phyloP scores from a whole-genome alignment of 1,140 invertebrate species.

The Drosophila sp. region DNA sequence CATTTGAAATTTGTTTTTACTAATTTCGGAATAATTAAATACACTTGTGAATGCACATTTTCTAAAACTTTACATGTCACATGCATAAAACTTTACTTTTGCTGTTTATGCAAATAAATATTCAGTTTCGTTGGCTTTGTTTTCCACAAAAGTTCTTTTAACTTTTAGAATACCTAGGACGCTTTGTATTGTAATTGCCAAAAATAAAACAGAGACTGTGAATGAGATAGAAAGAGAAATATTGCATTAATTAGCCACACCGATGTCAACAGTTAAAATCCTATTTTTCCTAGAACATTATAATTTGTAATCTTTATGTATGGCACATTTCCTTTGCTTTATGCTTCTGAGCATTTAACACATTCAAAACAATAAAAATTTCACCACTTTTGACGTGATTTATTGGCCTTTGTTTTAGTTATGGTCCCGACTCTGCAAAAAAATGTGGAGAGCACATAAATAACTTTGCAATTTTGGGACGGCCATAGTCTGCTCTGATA shows the following conservation, averaged over 20 bases:
- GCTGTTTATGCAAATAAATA: constrained; percentile 65
- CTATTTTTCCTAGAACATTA: neutral
- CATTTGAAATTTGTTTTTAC: constrained; percentile 2
- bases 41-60: constrained; percentile 19
- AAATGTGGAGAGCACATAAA: no score
- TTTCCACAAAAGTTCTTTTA: constrained; percentile 12
- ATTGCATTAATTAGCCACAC: constrained; percentile 69
- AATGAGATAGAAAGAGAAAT: constrained; percentile 6
- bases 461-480: no score
- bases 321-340: constrained; percentile 1
- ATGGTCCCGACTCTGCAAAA: no score
- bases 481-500: no score
- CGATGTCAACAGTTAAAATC: constrained; percentile 23
- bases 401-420: no score
- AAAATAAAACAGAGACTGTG: constrained; percentile 6
- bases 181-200: constrained; percentile 36
- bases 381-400: no score
- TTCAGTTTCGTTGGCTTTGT: constrained; percentile 2
- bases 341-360: constrained; percentile 3
- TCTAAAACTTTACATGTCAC: constrained; percentile 42
- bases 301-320: neutral
- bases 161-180: constrained; percentile 1
- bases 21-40: constrained; percentile 37
- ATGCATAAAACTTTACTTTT: constrained; percentile 45
- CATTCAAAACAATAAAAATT: neutral